phyloP scores from a whole-genome alignment of 2,113 vertebrate species.

The Python bivittatus region DNA sequence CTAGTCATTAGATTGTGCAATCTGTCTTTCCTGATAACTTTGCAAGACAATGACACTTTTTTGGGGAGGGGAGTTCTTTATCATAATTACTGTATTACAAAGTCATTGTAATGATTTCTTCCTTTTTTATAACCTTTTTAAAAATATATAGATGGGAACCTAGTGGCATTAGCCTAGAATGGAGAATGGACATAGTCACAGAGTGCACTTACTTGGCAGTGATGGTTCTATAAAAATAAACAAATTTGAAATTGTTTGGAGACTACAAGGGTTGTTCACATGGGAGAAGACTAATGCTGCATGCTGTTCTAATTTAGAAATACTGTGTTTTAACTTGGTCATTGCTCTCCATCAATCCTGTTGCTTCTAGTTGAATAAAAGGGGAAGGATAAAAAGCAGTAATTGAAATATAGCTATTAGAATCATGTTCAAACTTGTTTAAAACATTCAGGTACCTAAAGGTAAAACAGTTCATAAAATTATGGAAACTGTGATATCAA shows the following conservation, averaged over 20 bases:
- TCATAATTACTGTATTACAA: not conserved
- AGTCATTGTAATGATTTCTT: not conserved
- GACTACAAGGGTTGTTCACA: not conserved
- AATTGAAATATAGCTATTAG: constrained; percentile 6
- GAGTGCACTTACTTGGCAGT: not conserved
- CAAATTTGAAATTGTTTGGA: not conserved
- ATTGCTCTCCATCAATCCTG: constrained; percentile 35
- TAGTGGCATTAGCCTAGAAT: not conserved
- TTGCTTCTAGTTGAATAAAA: constrained; percentile 31
- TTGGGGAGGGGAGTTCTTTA: too few species aligned
- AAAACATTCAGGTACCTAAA: rapidly evolving
- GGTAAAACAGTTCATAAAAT: not conserved
- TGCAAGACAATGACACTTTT: not conserved
- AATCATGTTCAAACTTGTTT: not conserved
- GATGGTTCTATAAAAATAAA: not conserved
- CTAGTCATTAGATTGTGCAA: not conserved
- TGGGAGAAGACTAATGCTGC: not conserved
- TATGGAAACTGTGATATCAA: not conserved
- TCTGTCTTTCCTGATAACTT: not conserved
- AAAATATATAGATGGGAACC: not conserved
- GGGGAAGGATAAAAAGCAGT: constrained; percentile 19
- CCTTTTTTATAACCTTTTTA: not conserved
- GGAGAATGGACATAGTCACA: not conserved
- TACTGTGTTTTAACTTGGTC: constrained; percentile 17
- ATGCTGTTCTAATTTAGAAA: not conserved